phyloP scores from a whole-genome alignment of 2,888 invertebrate genomes.

The Aricia artaxerxes region DNA sequence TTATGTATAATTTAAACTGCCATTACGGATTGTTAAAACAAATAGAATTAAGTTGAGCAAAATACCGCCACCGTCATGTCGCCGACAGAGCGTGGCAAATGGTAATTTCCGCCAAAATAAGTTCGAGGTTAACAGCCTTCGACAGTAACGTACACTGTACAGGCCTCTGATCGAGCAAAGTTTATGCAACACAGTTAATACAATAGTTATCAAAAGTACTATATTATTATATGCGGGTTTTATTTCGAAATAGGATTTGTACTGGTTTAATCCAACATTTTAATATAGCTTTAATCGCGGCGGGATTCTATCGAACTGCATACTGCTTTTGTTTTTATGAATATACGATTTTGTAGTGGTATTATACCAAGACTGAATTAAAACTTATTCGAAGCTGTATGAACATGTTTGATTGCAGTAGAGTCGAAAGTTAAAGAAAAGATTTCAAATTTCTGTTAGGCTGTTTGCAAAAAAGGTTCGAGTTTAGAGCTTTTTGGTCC shows the following conservation, averaged over 20 bases:
- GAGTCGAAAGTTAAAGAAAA: too few relatives aligned
- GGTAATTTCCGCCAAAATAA: constrained; percentile 19
- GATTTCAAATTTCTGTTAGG: neutral
- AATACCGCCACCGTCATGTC: neutral
- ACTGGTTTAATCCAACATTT: too few relatives aligned
- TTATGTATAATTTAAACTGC: neutral
- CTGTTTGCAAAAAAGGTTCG: neutral
- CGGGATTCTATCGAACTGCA: too few relatives aligned
- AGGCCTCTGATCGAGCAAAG: neutral
- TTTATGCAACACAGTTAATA: neutral
- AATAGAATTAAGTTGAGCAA: neutral
- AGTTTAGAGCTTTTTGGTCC: neutral
- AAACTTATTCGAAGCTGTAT: too few relatives aligned
- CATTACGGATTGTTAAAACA: constrained; percentile 1
- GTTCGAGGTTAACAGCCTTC: constrained; percentile 21
- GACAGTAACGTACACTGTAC: neutral
- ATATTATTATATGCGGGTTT: neutral
- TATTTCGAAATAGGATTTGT: too few relatives aligned
- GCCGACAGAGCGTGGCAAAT: constrained; percentile 14
- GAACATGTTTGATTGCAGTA: too few relatives aligned
- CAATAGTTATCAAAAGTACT: neutral
- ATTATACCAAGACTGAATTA: too few relatives aligned
- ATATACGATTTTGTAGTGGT: too few relatives aligned
- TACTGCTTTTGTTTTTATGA: too few relatives aligned
- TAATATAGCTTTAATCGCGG: too few relatives aligned